A percentile compares a stretch with the other conserved stretches of the same genome.
These are phyloP conservation scores for Hipparchia sbordonii DNA, from an alignment of 2,888 invertebrate genomes.

Conservation along the genomic window DNA sequence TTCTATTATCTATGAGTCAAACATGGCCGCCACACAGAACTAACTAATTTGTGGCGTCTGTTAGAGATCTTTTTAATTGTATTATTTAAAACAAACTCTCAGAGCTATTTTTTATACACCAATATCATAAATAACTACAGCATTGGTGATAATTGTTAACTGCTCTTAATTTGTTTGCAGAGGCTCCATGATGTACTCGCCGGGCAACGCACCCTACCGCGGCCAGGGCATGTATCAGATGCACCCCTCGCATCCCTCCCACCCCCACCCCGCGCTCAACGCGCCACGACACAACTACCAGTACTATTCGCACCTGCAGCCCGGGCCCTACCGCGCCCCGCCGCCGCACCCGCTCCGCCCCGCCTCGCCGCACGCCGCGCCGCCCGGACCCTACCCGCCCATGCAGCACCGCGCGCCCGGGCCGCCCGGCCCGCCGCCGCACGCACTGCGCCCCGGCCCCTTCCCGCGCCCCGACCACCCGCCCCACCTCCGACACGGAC, in stretches of 20 bases:
- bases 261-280: constrained; percentile 41
- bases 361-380: constrained; percentile 40
- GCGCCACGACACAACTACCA: constrained; percentile 56
- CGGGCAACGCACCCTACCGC: constrained; percentile 57
- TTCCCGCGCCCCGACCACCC: constrained; percentile 38
- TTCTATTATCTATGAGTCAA: too few relatives aligned
- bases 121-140: too few relatives aligned
- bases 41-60: too few relatives aligned
- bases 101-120: too few relatives aligned
- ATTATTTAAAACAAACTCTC: too few relatives aligned
- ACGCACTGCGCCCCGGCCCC: constrained; percentile 39
- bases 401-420: constrained; percentile 7
- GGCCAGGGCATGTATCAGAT: constrained; percentile 54
- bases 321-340: constrained; percentile 45
- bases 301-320: constrained; percentile 55
- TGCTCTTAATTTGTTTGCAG: constrained; percentile 45
- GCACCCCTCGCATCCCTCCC: constrained; percentile 44
- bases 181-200: constrained; percentile 71
- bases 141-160: neutral
- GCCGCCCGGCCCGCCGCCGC: constrained; percentile 34
- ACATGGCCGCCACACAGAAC: too few relatives aligned
- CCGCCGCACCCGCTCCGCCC: constrained; percentile 10
- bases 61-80: too few relatives aligned
- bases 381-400: constrained; percentile 35
- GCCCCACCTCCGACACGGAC: constrained; percentile 34